phyloP scores from a whole-genome alignment of 2,888 invertebrate genomes.

The Copidosoma aretas region DNA sequence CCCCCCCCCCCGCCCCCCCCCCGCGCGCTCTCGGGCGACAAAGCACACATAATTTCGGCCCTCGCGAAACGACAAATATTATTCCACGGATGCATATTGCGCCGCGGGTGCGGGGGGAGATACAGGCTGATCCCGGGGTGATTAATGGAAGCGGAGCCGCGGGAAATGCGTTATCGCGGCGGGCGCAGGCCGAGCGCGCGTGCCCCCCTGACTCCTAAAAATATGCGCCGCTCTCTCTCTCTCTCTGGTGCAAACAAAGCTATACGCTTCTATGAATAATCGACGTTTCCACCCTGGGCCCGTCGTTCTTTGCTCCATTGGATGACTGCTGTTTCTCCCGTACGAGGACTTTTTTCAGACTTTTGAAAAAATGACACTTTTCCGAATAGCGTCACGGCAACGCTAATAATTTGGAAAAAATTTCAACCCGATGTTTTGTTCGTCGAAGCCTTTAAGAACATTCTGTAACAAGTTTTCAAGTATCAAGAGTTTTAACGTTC shows the following conservation, averaged over 20 bases:
- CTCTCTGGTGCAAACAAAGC: conserved; percentile 30
- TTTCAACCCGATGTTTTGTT: too few relatives aligned
- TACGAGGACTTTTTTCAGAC: too few relatives aligned
- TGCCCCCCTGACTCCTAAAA: conserved; percentile 17
- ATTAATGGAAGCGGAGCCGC: conserved; percentile 32
- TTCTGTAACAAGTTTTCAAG: too few relatives aligned
- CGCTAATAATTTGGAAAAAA: too few relatives aligned
- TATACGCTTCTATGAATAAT: conserved; percentile 53
- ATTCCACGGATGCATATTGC: conserved; percentile 35
- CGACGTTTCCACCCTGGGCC: conserved; percentile 42
- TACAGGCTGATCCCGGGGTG: conserved; percentile 32
- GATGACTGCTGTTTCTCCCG: not conserved
- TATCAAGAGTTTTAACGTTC: too few relatives aligned
- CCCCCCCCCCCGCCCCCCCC: too few relatives aligned
- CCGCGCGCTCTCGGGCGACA: conserved; percentile 19
- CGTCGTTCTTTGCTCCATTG: conserved; percentile 1
- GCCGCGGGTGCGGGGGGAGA: conserved; percentile 8
- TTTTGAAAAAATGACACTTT: too few relatives aligned
- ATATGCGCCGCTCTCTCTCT: conserved; percentile 27
- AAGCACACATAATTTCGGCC: conserved; percentile 29
- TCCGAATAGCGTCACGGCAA: too few relatives aligned
- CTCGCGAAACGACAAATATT: conserved; percentile 34
- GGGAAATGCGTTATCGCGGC: conserved; percentile 31
- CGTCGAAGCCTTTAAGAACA: too few relatives aligned
- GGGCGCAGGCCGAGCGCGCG: not conserved